Conservation (phyloP, 2,888 invertebrate species). For the Dicyrtomina minuta region DNA sequence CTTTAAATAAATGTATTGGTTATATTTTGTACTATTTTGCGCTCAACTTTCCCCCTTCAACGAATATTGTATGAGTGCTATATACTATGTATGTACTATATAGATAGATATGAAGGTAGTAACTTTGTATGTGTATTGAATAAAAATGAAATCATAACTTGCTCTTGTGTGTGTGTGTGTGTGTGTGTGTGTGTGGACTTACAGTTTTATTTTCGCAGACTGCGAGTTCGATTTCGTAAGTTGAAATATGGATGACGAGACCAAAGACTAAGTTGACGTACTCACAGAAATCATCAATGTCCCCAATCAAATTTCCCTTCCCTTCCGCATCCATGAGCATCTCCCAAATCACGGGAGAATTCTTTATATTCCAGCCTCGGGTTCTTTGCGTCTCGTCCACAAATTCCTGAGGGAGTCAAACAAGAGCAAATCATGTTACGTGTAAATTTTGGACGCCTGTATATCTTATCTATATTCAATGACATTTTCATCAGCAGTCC, state of each 20-base stretch:
- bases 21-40: neutral
- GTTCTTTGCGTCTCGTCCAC: constrained; percentile 38
- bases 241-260: constrained; percentile 33
- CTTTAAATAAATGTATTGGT: too few species aligned
- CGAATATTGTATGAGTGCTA: neutral
- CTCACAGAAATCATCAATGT: constrained; percentile 51
- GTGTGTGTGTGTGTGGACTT: neutral
- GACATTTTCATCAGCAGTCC: neutral
- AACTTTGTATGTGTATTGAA: too few species aligned
- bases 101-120: too few species aligned
- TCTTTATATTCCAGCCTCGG: constrained; percentile 44
- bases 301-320: constrained; percentile 48
- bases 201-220: constrained; percentile 43
- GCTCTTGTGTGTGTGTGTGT: neutral
- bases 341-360: constrained; percentile 49
- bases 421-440: neutral
- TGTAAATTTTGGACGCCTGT: neutral
- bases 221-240: constrained; percentile 32
- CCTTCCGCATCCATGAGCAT: constrained; percentile 43
- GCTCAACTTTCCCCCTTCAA: neutral
- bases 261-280: constrained; percentile 47
- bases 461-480: neutral
- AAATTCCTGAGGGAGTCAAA: constrained; percentile 38
- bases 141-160: too few species aligned
- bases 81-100: too few species aligned